A percentile compares a stretch with the other conserved stretches of the same genome.
These are phyloP conservation scores for Stichodactyla mertensii DNA, from an alignment of 64 coral and sea anemone species.

Conservation along the genomic window DNA sequence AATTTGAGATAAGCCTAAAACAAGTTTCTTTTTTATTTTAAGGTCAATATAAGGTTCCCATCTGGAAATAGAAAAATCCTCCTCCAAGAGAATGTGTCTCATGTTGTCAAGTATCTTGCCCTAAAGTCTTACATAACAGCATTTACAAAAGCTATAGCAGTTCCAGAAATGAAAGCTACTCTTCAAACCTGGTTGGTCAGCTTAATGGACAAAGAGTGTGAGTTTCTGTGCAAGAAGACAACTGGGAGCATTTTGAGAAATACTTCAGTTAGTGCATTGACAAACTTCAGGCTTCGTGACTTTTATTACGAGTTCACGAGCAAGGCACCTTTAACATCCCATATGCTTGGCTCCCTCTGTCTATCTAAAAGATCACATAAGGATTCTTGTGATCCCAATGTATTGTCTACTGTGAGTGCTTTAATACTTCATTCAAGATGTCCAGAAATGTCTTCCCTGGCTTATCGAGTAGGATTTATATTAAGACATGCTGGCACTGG, in stretches of 20 bases:
- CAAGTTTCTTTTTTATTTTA: not conserved
- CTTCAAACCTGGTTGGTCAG: not conserved
- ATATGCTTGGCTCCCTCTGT: not conserved
- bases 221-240: not conserved
- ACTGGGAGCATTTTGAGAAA: conserved; percentile 3
- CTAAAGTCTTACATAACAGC: not conserved
- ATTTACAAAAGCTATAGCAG: not conserved
- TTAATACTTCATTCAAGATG: too few species aligned
- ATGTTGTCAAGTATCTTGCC: not conserved
- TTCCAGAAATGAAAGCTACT: not conserved
- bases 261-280: not conserved
- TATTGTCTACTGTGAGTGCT: too few species aligned
- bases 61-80: conserved; percentile 23
- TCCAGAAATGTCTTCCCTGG: too few species aligned
- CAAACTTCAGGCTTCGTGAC: not conserved
- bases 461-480: too few species aligned
- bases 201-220: not conserved
- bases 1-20: too few species aligned
- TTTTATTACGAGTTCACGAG: conserved; percentile 19
- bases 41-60: conserved; percentile 13
- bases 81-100: conserved; percentile 3
- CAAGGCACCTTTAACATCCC: conserved; percentile 26
- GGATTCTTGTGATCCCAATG: conserved; percentile 11
- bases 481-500: too few species aligned
- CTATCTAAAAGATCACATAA: conserved; percentile 20